Evolutionary conservation across 2,888 invertebrate species (phyloP), one percentile per base, ranked within the genome.

Genomic region (Horisme vitalbata): DNA sequence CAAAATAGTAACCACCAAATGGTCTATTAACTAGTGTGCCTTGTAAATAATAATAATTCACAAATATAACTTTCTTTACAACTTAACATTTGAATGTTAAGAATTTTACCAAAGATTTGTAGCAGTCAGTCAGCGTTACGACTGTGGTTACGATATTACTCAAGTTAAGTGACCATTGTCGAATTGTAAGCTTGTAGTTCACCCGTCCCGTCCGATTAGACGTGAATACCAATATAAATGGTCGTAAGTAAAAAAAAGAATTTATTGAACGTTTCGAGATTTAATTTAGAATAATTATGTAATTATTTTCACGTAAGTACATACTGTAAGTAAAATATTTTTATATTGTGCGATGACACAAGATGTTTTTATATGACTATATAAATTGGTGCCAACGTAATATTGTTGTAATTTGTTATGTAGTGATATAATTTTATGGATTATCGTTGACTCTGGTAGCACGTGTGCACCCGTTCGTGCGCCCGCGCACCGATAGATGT

Each of bases 401-500:
- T 83, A 83, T 84, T 86, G 86, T 87, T 88, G 84, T 88, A 86
- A 84, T 84, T 85, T 88, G 87, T 88, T 89, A 88, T 85, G 76
- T 88, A 88, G 85, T 86, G 75, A 80, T 83, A 79, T 83, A 81
- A 78, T 85, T 83, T 79, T 82, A 87, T 85, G 77, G 78, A 72
- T 76, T 79, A 75, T 75, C 78, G 84, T 87, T 83, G 86, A 83
- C 74, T 83, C 79, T 81, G 82, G 79, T 71, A 67, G 77, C 79
- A 70, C 72, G 74, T 68, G 49, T 61, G 76, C 61, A 13, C 11
- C 57, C 60, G n/a, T n/a, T n/a, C n/a, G 68, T 55, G 47, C 38
- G 63, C 54, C 63, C 52, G 65, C 55, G 55, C 45, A 41, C 34
- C 28, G 63, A 63, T 59, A 65, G 47, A 48, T 67, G 71, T 74